Evolutionary conservation across 2,797 vertebrate genomes (phyloP), one percentile per base, ranked within the genome.

Genomic region (Sebastes taczanowskii): DNA sequence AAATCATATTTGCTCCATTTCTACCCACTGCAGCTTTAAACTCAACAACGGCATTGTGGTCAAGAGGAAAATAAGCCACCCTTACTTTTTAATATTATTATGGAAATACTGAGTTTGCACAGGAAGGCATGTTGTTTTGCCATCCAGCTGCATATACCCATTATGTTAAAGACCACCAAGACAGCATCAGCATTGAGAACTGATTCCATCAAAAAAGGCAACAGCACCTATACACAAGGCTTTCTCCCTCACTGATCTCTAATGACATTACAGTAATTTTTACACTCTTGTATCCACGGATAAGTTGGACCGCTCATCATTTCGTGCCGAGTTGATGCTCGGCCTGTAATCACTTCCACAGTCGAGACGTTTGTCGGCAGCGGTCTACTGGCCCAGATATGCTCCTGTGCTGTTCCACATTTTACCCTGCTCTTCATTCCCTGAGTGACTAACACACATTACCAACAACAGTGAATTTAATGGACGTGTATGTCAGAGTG

Each of bases 361-460:
- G 34, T 18, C 13, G 67, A 76, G 38, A 62, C 34, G 23, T 64
- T 58, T 16, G 46, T 62, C 22, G 29, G 52, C 83, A 72, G 55
- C 38, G 14, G 52, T 86, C 71, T 66, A 6, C 79, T 92, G 93
- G 78, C 88, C 90, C 86, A 94, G 65, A 92, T 87, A 76, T 22
- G 29, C 65, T 23, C 6, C 8, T 25, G 38, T 3, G 62, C 65
- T 87, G 77, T 22, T 81, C 91, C 77, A 93, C 78, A 90, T 93
- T 89, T 66, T 18, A 18, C 27, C 14, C 59, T 11, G 25, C 67
- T 67, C 66, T 68, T 86, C 75, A 67, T 77, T 80, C 74, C 58
- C 63, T 3, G 25, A 80, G 61, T 72, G 75, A 81, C 77, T 46
- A 75, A 86, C 64, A 42, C 62, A 70, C 56, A 67, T 55, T 10